A percentile compares a stretch with the other conserved stretches of the same genome.
Conservation (phyloP, 1,140 invertebrate species). For the Pachypsylla venusta region DNA sequence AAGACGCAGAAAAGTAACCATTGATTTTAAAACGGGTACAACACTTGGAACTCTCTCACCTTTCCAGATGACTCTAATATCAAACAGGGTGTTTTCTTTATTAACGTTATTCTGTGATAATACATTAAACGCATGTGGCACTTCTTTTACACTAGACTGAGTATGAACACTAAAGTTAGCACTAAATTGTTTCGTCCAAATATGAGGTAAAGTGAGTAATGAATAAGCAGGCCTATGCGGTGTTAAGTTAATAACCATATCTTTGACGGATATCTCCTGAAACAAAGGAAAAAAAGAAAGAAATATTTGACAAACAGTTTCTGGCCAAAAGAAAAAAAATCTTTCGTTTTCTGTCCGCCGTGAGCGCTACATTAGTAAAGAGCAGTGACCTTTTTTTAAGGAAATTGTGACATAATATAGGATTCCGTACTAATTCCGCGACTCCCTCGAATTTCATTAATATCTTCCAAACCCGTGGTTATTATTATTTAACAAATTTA, state of each 20-base stretch:
- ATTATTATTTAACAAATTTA: too few species aligned
- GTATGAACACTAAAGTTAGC: constrained; percentile 38
- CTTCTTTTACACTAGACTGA: constrained; percentile 44
- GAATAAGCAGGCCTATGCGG: constrained; percentile 49
- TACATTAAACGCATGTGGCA: constrained; percentile 25
- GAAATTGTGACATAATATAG: not conserved
- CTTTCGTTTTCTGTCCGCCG: not conserved
- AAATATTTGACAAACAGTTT: not conserved
- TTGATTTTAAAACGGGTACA: constrained; percentile 17
- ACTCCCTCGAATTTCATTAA: not conserved
- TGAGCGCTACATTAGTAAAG: not conserved
- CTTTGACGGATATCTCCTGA: constrained; percentile 25
- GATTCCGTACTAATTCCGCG: not conserved
- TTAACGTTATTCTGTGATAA: constrained; percentile 21
- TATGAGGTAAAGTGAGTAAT: constrained; percentile 40
- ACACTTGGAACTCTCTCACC: constrained; percentile 36
- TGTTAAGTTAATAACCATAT: constrained; percentile 52
- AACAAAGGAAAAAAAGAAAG: constrained; percentile 13
- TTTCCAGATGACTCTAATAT: constrained; percentile 59
- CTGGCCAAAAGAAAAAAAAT: not conserved
- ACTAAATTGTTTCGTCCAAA: constrained; percentile 31
- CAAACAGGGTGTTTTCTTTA: constrained; percentile 31
- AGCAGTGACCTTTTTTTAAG: not conserved
- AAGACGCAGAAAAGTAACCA: too few species aligned
- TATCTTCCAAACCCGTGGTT: too few species aligned